Evolutionary conservation across 2,888 invertebrate species (phyloP), one percentile per base, ranked within the genome.

Genomic region (Vesta saturnalis): DNA sequence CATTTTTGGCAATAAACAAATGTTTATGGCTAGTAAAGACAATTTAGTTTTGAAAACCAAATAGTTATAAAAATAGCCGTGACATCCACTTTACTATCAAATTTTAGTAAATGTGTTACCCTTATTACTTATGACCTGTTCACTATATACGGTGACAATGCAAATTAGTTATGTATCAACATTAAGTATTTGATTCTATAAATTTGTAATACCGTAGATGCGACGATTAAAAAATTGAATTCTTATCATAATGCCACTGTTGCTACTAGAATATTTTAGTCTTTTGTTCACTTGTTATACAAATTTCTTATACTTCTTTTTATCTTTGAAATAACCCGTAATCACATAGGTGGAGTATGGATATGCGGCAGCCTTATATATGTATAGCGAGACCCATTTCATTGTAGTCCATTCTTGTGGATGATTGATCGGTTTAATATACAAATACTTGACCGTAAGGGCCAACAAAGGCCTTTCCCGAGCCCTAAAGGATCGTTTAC

Each of bases 381-480:
- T 78, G 77, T 79, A 79, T 79, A 75, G 78, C 77, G 75, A 74
- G 79, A 77, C 70, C 74, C 70, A 70, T 74, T 75, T 76, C 72
- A 77, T 77, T 77, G 77, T 77, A 71, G 74, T 77, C 83, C 82
- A 83, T 83, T 81, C 79, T 82, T 81, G 81, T 79, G 79, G 81
- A 83, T 84, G 84, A 84, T 84, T 84, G 84, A 84, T 84, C 83
- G 83, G 79, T 83, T 82, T 84, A 84, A 84, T 84, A 84, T 84
- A 84, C 83, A 84, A 84, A 84, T 84, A 84, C 83, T 84, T 84
- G 84, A 84, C 83, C 83, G 83, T 82, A 83, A 82, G 81, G 83
- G 82, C 81, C 80, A 83, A 83, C 83, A 83, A 83, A 82, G 80
- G 81, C 78, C 79, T 81, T 77, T 80, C 78, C 79, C 80, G 80